Evolutionary conservation across 2,888 invertebrate species (phyloP), one percentile per base, ranked within the genome.

Genomic region (Chesias legatella): DNA sequence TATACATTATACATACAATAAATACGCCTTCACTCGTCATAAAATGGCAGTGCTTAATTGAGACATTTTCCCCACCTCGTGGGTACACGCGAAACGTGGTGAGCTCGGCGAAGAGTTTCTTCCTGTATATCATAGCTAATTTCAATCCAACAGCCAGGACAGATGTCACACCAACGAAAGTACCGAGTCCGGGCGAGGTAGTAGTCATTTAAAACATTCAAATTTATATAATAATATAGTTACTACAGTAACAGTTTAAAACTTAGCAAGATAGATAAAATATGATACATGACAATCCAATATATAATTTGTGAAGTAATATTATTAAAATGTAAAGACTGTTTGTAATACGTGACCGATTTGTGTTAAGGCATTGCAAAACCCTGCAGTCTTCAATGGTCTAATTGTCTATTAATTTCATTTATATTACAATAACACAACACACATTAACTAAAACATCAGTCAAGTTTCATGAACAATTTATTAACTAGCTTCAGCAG

Each of bases 301-400:
- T 39, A 33, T 1, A 1, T 25, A 33, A 10, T 13, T 27, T 50
- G 33, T 30, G 48, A 42, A 39, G 44, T 45, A 53, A 42, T 38
- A 56, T 22, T 22, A 6, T 32, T 21, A 26, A 8, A 22, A 6
- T 28, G 30, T 24, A 38, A 20, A 21, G n/a, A n/a, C n/a, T 38
- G 51, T 48, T 53, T 39, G 41, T 51, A 25, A 40, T 57, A n/a
- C 49, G 53, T 54, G 42, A 47, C 53, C 49, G 49, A 41, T 44
- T 52, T 37, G 35, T 53, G 48, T 57, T 54, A 66, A 64, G 67
- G 63, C 62, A 63, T 57, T 50, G 56, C 43, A 53, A 56, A 58
- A 64, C 62, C 64, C 65, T 63, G 70, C 70, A 70, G 70, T 69
- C 69, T 72, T 63, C 56, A 37, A 32, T 10, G 33, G 35, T 48